A percentile compares a stretch with the other conserved stretches of the same genome.
Evolutionary conservation across 1,140 invertebrate genomes (phyloP).

Genomic region (Hylaeus anthracinus): DNA sequence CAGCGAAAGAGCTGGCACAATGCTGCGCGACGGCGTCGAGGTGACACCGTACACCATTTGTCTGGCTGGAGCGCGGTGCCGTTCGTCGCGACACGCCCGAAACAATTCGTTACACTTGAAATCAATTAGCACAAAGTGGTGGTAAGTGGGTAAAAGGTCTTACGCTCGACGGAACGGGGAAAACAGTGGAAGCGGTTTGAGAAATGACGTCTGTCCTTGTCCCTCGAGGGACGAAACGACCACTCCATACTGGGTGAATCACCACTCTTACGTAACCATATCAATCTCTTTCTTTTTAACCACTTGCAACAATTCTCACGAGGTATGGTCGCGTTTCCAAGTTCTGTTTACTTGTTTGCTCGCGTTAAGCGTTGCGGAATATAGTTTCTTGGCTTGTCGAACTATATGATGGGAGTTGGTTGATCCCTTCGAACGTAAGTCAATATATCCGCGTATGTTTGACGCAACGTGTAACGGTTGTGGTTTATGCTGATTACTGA

Average conservation of each 20-base stretch:
- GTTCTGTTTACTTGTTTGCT: too few species aligned
- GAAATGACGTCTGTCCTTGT: conserved; percentile 48
- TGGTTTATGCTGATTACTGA: too few species aligned
- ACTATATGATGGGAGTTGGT: too few species aligned
- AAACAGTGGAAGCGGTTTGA: conserved; percentile 41
- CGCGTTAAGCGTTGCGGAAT: too few species aligned
- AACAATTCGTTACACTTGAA: conserved; percentile 69
- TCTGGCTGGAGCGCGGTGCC: conserved; percentile 19
- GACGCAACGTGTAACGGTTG: too few species aligned
- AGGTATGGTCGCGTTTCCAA: too few species aligned
- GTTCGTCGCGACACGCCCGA: conserved; percentile 42
- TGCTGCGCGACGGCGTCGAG: neutral
- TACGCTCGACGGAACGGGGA: conserved; percentile 6
- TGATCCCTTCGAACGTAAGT: too few species aligned
- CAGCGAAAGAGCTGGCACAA: neutral
- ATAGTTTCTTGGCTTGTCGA: too few species aligned
- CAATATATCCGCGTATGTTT: too few species aligned
- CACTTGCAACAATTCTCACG: too few species aligned
- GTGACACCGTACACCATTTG: conserved; percentile 57
- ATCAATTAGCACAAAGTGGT: conserved; percentile 66
- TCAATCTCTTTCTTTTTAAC: too few species aligned
- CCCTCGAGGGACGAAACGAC: neutral
- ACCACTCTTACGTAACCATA: too few species aligned
- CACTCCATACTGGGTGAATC: neutral
- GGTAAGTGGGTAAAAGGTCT: conserved; percentile 66